phyloP scores from a whole-genome alignment of 2,797 vertebrate genomes.

The Aplochiton taeniatus region DNA sequence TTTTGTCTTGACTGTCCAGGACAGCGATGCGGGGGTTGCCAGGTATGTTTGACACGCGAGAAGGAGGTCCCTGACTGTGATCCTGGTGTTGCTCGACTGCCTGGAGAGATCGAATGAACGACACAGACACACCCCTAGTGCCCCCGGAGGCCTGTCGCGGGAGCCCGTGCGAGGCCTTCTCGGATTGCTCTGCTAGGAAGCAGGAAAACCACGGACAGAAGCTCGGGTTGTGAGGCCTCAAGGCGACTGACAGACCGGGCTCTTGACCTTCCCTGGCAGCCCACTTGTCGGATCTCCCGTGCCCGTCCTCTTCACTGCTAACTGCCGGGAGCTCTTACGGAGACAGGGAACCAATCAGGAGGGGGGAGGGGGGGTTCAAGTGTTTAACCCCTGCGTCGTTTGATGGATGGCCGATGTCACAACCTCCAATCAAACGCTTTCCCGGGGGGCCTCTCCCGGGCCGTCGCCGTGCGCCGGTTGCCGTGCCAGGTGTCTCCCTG shows the following conservation, averaged over 20 bases:
- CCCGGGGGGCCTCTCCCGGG: conserved; percentile 21
- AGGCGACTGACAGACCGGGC: conserved; percentile 51
- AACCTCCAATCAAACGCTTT: conserved; percentile 43
- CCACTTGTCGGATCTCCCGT: conserved; percentile 48
- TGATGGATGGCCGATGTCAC: conserved; percentile 49
- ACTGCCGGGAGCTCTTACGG: no score
- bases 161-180: conserved; percentile 42
- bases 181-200: conserved; percentile 28
- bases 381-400: conserved; percentile 37
- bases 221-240: conserved; percentile 55
- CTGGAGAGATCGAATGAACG: neutral
- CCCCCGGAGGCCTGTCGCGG: conserved; percentile 13
- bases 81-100: neutral
- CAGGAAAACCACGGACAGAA: conserved; percentile 52
- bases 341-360: no score
- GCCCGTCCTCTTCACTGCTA: conserved; percentile 27
- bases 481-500: conserved; percentile 62
- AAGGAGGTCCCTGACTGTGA: neutral
- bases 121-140: neutral
- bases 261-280: conserved; percentile 61
- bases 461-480: conserved; percentile 34
- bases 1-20: conserved; percentile 3
- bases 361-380: conserved; percentile 35
- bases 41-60: conserved; percentile 11
- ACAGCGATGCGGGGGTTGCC: conserved; percentile 19